Conservation (phyloP, 2,113 vertebrate genomes). For the Sinocyclocheilus rhinocerous region DNA sequence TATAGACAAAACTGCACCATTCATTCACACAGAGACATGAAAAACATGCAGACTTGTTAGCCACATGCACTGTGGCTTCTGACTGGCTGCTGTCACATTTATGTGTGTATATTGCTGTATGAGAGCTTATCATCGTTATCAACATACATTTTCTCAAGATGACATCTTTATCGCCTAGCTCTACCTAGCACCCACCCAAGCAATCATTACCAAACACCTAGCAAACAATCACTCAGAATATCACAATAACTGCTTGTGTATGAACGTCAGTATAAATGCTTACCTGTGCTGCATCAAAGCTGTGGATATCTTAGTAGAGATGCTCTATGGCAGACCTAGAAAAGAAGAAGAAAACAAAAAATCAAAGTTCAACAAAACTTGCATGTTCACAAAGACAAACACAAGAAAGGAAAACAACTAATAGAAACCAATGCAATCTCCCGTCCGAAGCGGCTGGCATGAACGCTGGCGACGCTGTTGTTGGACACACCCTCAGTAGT, state of each 20-base stretch:
- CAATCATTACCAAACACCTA: neutral
- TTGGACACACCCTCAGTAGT: too few relatives aligned
- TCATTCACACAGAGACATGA: too few relatives aligned
- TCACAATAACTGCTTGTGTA: neutral
- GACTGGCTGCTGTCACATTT: neutral
- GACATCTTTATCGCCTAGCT: neutral
- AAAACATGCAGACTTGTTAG: too few relatives aligned
- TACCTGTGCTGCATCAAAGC: conserved; percentile 83
- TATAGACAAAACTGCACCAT: too few relatives aligned
- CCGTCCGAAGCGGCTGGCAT: too few relatives aligned
- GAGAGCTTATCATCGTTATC: neutral
- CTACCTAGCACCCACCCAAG: too few relatives aligned
- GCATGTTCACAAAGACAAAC: neutral
- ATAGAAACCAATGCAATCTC: too few relatives aligned
- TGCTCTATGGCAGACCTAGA: conserved; percentile 67
- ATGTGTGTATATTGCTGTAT: neutral
- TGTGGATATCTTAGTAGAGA: conserved; percentile 68
- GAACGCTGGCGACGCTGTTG: too few relatives aligned
- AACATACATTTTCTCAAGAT: neutral
- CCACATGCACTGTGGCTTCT: neutral
- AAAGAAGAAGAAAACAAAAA: conserved; percentile 34
- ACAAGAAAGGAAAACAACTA: neutral
- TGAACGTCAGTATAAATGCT: conserved; percentile 16
- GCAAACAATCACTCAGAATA: neutral
- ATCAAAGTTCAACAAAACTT: neutral